These are phyloP conservation scores for Gadopsis bispinosus DNA, from an alignment of 2,797 vertebrate genomes.

Conservation along the genomic window DNA sequence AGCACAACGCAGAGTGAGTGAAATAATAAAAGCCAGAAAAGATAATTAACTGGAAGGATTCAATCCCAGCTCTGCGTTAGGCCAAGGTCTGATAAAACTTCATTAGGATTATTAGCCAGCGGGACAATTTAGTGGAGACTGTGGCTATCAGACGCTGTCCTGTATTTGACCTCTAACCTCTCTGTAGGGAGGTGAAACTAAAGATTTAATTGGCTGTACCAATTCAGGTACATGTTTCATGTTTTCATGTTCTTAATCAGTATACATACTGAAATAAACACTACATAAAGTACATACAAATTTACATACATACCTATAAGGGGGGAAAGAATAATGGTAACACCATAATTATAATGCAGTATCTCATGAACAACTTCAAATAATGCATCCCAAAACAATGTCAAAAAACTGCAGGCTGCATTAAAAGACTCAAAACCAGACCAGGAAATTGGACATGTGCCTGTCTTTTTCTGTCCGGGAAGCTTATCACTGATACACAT, in stretches of 20 bases:
- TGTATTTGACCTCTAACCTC: not conserved
- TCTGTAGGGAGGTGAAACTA: not conserved
- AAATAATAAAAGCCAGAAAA: slow-evolving; percentile 29
- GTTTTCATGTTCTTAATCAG: not conserved
- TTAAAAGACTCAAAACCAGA: slow-evolving; percentile 2
- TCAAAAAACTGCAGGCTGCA: not conserved
- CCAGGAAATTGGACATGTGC: not conserved
- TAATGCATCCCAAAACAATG: not conserved
- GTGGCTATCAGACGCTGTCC: not conserved
- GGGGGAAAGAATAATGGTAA: not conserved
- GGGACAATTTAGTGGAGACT: not conserved
- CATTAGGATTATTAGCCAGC: not conserved
- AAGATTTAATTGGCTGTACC: not conserved
- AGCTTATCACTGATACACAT: not conserved
- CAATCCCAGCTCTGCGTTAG: not conserved
- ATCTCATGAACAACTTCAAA: not conserved
- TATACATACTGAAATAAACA: not conserved
- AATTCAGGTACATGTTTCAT: not conserved
- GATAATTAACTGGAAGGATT: slow-evolving; percentile 24
- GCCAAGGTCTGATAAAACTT: slow-evolving; percentile 4
- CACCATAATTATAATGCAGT: not conserved
- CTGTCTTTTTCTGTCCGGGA: not conserved
- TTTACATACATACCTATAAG: not conserved
- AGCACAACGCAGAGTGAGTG: slow-evolving; percentile 28
- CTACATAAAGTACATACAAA: not conserved